These are phyloP conservation scores for Microcebus tavaratra DNA, from an alignment of 2,113 vertebrate genomes.

Conservation along the genomic window DNA sequence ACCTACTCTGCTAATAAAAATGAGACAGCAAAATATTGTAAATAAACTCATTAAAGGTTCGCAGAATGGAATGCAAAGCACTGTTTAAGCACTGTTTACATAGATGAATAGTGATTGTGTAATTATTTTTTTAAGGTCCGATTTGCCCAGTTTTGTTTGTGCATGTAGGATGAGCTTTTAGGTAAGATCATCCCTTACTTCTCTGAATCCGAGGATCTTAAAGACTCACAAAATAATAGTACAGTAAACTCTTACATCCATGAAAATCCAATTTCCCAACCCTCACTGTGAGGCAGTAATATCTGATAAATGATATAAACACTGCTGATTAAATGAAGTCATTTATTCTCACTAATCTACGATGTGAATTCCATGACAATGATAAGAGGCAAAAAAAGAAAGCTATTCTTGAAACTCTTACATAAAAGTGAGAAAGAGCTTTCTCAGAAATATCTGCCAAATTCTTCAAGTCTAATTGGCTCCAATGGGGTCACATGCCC, in stretches of 20 bases:
- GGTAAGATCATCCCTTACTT: neutral
- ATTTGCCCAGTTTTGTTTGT: neutral
- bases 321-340: neutral
- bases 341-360: neutral
- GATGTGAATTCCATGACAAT: neutral
- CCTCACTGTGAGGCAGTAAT: neutral
- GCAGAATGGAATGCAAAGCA: neutral
- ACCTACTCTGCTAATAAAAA: neutral
- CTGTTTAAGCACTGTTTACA: neutral
- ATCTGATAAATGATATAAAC: neutral
- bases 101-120: neutral
- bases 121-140: neutral
- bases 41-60: neutral
- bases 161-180: neutral
- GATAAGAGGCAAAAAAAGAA: neutral
- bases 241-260: neutral
- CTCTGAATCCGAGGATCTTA: neutral
- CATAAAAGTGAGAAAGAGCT: neutral
- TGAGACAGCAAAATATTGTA: constrained; percentile 3
- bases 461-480: neutral
- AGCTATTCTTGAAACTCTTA: neutral
- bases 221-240: neutral
- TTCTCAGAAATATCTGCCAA: neutral
- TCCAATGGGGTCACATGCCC: neutral
- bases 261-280: neutral